These are phyloP conservation scores for Drosophila mercatorum DNA, from an alignment of 2,888 invertebrate species.

Conservation along the genomic window DNA sequence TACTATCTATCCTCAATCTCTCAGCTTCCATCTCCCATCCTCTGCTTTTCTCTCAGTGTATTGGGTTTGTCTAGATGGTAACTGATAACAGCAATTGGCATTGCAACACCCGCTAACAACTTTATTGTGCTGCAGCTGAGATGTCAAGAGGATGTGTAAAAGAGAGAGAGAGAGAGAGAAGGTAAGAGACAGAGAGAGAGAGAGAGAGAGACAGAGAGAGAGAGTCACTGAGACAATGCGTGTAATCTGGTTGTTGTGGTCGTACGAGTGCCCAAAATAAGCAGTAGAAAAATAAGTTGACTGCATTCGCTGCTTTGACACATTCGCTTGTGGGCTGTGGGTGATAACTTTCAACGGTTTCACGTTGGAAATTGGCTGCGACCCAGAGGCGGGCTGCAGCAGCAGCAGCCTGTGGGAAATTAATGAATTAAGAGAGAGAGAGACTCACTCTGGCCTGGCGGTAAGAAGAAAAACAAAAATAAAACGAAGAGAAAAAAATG, in stretches of 20 bases:
- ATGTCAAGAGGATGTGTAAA: not conserved
- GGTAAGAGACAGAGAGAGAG: not conserved
- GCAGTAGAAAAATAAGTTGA: constrained; percentile 3
- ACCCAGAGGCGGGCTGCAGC: constrained; percentile 37
- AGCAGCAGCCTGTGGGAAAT: constrained; percentile 68
- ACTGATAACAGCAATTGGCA: constrained; percentile 55
- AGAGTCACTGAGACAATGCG: constrained; percentile 35
- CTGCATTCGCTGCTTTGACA: constrained; percentile 49
- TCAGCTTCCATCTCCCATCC: not conserved
- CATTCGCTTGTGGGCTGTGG: constrained; percentile 43
- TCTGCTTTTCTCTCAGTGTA: constrained; percentile 26
- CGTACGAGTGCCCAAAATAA: constrained; percentile 36
- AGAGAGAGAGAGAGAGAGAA: not conserved
- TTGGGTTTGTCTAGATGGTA: constrained; percentile 18
- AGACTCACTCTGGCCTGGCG: constrained; percentile 31
- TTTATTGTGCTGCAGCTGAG: constrained; percentile 37
- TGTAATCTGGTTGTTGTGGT: constrained; percentile 48
- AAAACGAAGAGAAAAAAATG: constrained; percentile 59
- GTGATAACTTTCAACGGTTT: constrained; percentile 81
- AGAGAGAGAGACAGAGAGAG: not conserved
- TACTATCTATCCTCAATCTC: not conserved
- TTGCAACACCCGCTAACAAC: constrained; percentile 48
- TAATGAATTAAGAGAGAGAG: constrained; percentile 71
- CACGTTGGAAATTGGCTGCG: constrained; percentile 74
- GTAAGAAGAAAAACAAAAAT: constrained; percentile 43